phyloP scores from a whole-genome alignment of 2,888 invertebrate species.

The Ctena decussata region DNA sequence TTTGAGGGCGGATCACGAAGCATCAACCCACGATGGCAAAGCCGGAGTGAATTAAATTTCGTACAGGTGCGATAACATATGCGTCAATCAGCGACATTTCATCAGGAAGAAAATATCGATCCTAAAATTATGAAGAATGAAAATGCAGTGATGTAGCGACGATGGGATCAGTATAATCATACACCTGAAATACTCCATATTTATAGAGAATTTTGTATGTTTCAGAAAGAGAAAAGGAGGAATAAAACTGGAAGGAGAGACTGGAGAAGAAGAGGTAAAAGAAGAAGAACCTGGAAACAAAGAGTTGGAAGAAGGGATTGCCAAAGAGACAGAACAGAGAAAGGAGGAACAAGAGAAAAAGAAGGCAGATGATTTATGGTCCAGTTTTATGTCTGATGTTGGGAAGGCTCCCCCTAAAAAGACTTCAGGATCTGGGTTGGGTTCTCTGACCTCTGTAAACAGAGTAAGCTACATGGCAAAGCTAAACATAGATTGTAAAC shows the following conservation, averaged over 20 bases:
- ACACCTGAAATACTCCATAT: too few species aligned
- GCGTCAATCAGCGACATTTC: too few species aligned
- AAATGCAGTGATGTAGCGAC: too few species aligned
- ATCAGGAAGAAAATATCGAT: too few species aligned
- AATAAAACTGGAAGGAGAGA: constrained; percentile 72
- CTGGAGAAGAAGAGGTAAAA: constrained; percentile 44
- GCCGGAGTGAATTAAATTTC: too few species aligned
- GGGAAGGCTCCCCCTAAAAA: constrained; percentile 74
- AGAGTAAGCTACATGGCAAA: too few species aligned
- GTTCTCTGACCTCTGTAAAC: constrained; percentile 40
- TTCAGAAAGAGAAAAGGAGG: constrained; percentile 80
- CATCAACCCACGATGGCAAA: too few species aligned
- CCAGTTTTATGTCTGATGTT: constrained; percentile 86
- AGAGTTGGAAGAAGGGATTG: constrained; percentile 73
- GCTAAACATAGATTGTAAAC: too few species aligned
- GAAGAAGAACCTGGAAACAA: constrained; percentile 64
- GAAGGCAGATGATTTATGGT: constrained; percentile 85
- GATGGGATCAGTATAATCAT: too few species aligned
- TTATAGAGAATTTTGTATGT: not conserved
- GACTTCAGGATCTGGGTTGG: constrained; percentile 41
- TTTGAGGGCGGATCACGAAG: too few species aligned
- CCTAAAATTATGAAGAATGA: too few species aligned
- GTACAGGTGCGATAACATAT: too few species aligned
- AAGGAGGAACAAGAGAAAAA: constrained; percentile 84
- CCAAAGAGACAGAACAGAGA: constrained; percentile 72